phyloP scores from a whole-genome alignment of 2,797 vertebrate genomes.

The Hozukius guyotensis region DNA sequence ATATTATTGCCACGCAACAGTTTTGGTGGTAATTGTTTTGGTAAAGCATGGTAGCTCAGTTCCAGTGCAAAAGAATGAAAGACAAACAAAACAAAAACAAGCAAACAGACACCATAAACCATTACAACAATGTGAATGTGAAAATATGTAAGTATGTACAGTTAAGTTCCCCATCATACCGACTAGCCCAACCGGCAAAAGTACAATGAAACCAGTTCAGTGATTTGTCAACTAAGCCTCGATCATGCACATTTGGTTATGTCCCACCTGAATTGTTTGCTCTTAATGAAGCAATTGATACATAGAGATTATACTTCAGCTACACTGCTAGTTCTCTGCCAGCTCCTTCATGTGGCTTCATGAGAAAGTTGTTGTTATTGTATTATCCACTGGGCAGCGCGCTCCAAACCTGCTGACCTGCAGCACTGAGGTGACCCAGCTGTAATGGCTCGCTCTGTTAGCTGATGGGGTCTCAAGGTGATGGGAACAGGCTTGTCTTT shows the following conservation, averaged over 20 bases:
- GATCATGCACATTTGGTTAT: neutral
- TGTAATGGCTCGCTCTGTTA: slow-evolving; percentile 47
- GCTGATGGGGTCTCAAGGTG: slow-evolving; percentile 27
- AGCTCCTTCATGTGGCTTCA: slow-evolving; percentile 29
- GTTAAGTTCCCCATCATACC: too few species aligned
- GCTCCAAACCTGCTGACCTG: slow-evolving; percentile 56
- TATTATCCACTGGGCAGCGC: slow-evolving; percentile 28
- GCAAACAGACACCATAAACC: too few species aligned
- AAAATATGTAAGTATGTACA: too few species aligned
- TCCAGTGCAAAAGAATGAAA: too few species aligned
- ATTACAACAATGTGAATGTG: too few species aligned
- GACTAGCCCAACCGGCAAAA: too few species aligned
- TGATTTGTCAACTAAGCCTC: neutral
- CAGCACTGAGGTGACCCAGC: slow-evolving; percentile 35
- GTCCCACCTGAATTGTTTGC: neutral
- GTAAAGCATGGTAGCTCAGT: too few species aligned
- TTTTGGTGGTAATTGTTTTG: too few species aligned
- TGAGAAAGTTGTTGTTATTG: slow-evolving; percentile 42
- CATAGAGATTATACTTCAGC: neutral
- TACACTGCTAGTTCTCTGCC: neutral
- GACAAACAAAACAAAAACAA: too few species aligned
- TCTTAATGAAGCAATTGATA: neutral
- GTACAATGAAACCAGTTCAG: neutral
- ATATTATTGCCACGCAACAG: too few species aligned
- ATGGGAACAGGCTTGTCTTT: slow-evolving; percentile 61